A percentile compares a stretch with the other conserved stretches of the same genome.
Conservation (phyloP, 92 coral and sea anemone genomes). For the Porites rus region DNA sequence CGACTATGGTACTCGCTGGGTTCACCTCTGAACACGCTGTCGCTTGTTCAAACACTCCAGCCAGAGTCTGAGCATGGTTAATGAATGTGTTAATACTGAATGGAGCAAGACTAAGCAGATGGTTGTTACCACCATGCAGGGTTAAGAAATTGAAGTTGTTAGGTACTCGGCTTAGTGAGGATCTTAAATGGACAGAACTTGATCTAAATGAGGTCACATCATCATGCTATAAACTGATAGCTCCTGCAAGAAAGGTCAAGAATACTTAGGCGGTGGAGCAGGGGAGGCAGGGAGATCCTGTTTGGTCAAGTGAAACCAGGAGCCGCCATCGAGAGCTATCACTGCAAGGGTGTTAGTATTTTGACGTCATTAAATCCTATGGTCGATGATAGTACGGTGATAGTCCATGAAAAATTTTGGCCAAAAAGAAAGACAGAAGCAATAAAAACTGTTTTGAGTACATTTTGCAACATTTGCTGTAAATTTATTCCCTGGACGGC, state of each 20-base stretch:
- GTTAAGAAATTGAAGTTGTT: constrained; percentile 32
- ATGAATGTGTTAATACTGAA: constrained; percentile 21
- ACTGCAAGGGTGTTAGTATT: constrained; percentile 13
- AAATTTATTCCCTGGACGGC: no score
- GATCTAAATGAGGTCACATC: constrained; percentile 46
- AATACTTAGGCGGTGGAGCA: constrained; percentile 33
- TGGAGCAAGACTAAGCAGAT: constrained; percentile 16
- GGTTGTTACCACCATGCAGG: background rate
- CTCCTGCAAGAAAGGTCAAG: constrained; percentile 43
- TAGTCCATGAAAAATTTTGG: no score
- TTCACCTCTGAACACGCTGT: constrained; percentile 6
- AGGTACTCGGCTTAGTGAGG: constrained; percentile 43
- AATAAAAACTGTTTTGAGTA: no score
- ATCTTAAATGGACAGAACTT: constrained; percentile 20
- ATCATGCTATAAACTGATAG: background rate
- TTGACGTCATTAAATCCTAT: constrained; percentile 14
- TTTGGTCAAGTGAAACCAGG: constrained; percentile 19
- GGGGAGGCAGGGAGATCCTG: constrained; percentile 25
- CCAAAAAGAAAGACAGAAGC: background rate
- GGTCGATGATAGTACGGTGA: background rate
- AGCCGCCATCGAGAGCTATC: constrained; percentile 10
- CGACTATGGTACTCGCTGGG: constrained; percentile 28
- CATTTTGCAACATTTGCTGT: no score
- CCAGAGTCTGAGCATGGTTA: constrained; percentile 20
- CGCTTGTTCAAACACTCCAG: constrained; percentile 15